Percentiles rank a stretch among this genome's conserved stretches.
phyloP scores from a whole-genome alignment of 2,888 invertebrate species.

The Panzeria rudis region DNA sequence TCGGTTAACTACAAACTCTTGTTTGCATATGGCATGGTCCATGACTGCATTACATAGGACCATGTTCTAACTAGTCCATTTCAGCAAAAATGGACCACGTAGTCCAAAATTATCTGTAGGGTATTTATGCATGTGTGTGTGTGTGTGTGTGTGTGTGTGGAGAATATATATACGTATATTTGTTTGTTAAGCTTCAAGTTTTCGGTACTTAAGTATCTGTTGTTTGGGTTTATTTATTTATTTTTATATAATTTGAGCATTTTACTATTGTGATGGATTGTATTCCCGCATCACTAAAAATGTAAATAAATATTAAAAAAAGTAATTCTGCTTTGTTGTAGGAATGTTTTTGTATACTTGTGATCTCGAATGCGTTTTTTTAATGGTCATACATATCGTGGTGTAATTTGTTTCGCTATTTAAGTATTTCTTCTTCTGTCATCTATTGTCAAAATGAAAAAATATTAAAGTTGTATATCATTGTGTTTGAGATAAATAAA shows the following conservation, averaged over 20 bases:
- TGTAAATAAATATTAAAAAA: constrained; percentile 8
- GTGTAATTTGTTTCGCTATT: constrained; percentile 11
- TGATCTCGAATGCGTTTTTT: constrained; percentile 21
- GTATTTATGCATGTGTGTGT: not conserved
- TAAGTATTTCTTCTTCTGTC: constrained; percentile 50
- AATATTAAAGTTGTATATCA: constrained; percentile 36
- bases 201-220: constrained; percentile 52
- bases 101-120: too few relatives aligned
- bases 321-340: not conserved
- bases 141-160: not conserved
- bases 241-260: constrained; percentile 53
- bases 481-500: constrained; percentile 12
- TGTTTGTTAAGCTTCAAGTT: constrained; percentile 41
- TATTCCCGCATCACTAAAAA: constrained; percentile 38
- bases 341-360: constrained; percentile 6
- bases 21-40: too few relatives aligned
- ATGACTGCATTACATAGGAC: too few relatives aligned
- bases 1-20: too few relatives aligned
- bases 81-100: too few relatives aligned
- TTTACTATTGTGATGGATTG: constrained; percentile 60
- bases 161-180: not conserved
- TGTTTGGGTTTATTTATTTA: constrained; percentile 46
- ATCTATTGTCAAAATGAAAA: constrained; percentile 46
- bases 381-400: constrained; percentile 1
- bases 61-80: too few relatives aligned